Base-by-base conservation (phyloP, 64 coral and sea anemone genomes). In the Montipora foliosa region DNA sequence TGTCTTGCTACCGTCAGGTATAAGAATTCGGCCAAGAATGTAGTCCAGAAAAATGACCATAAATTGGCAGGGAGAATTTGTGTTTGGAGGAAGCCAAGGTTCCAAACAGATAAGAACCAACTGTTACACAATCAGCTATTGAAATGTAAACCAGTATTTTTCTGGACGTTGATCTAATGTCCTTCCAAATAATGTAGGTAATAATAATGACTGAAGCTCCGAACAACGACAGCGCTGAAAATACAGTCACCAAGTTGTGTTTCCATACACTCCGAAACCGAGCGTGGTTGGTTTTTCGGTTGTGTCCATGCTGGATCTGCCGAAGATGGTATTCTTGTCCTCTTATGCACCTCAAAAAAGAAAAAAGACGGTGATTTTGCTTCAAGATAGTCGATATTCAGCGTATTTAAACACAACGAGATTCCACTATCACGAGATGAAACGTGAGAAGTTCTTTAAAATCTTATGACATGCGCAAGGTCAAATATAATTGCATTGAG, bases 31-130 rank as follows among this genome's bases (percentile, higher is more conserved):
- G 93, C 90, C 74, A 98, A 67, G 48, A 95, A 98, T 15, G 91
- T 84, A 14, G 96, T 98, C 96, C 96, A 98, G 55, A 95, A 95
- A 68, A 95, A 98, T 0, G 96, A 98, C 75, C 93, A 98, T 2
- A 98, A 14, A 47, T 82, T 90, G 13, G 96, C 70, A 37, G 48
- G 16, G 19, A 52, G 79, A 44, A 44, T 79, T 58, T 5, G 66
- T 75, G 62, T 83, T 88, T 14, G 50, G 47, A 9, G 17, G 71
- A 8, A 45, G 51, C 78, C 52, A 84, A 10, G 70, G 70, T 62
- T 19, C 94, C 89, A 70, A 91, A 83, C 49, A 95, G 72, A 29
- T 80, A 89, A 9, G 90, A 79, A 2, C 78, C 82, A 75, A 83
- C 90, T 11, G 90, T 84, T 49, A 98, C 79, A 78, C 95, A 93